phyloP scores from a whole-genome alignment of 1,140 invertebrate genomes.

The Polypedilum vanderplanki region DNA sequence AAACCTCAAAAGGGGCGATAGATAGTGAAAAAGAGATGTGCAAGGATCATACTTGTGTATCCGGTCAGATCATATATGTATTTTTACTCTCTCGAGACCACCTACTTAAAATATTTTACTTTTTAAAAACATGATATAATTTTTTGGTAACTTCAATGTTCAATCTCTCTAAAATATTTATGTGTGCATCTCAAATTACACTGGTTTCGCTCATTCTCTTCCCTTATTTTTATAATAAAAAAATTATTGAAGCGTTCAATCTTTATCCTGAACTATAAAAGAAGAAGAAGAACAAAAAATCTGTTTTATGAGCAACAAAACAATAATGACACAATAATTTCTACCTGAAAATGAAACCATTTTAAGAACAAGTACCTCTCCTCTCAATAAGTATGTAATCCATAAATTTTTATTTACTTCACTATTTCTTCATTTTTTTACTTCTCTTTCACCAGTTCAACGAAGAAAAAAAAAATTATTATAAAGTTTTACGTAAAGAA shows the following conservation, averaged over 20 bases:
- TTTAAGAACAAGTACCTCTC: too few species aligned
- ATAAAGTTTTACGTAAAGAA: too few species aligned
- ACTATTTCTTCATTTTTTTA: too few species aligned
- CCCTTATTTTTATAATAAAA: background rate
- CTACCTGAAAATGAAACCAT: too few species aligned
- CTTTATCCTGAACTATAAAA: too few species aligned
- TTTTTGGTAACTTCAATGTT: background rate
- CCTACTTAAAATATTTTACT: background rate
- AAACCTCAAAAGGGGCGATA: background rate
- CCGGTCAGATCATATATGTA: background rate
- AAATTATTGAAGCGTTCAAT: conserved; percentile 15
- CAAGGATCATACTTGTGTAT: background rate
- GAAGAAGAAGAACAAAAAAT: too few species aligned
- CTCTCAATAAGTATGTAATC: too few species aligned
- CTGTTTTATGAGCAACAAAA: too few species aligned
- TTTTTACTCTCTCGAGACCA: background rate
- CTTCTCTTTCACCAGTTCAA: too few species aligned
- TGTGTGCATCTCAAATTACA: background rate
- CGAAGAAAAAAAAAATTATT: too few species aligned
- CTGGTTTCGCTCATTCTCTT: background rate
- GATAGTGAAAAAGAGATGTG: background rate
- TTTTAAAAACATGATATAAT: conserved; percentile 13
- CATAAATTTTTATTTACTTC: too few species aligned
- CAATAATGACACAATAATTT: too few species aligned
- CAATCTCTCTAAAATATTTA: background rate